Evolutionary conservation across 1,140 invertebrate genomes (phyloP), one percentile per base, ranked within the genome.

Genomic region (Pseudomyrmex concolor): DNA sequence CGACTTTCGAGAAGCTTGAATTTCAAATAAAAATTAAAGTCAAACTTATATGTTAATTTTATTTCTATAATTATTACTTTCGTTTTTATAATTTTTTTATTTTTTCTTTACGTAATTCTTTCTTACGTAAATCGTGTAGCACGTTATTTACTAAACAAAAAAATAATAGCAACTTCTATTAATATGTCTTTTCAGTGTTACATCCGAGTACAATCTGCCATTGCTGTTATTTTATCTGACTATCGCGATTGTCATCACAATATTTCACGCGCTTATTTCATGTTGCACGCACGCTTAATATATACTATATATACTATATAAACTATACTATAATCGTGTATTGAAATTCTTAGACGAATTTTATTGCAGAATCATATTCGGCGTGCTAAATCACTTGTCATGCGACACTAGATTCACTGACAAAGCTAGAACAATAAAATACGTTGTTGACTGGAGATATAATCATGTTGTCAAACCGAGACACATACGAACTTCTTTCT

Each of bases 321-420:
- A n/a, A n/a, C n/a, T n/a, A n/a, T 2, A 1, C 50, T 17, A 10
- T 15, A 68, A 57, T 19, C 63, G 12, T 15, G 34, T 25, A 70
- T 70, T 78, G 64, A 78, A 70, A 48, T 68, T 15, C 64, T 70
- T 4, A 12, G 13, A 25, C 48, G 34, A 34, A 34, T 43, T 55
- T 34, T 43, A 62, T 19, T 51, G 19, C 48, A 67, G 43, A 43
- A 70, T 78, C 17, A 25, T 48, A 64, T 78, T 55, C 34, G 19
- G 43, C 22, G 43, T 80, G 12, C 19, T 59, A 80, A 80, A 80
- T 80, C 66, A 80, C 66, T 71, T 71, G 76, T 80, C 57, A 80
- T 43, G 43, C 54, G 66, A 71, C 43, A 80, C 54, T 50, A 48
- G 19, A 54, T 71, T 70, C 66, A 71, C 48, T 59, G 66, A 78